These are phyloP conservation scores for Harpegnathos saltator DNA, from an alignment of 1,140 invertebrate species.

Conservation along the genomic window DNA sequence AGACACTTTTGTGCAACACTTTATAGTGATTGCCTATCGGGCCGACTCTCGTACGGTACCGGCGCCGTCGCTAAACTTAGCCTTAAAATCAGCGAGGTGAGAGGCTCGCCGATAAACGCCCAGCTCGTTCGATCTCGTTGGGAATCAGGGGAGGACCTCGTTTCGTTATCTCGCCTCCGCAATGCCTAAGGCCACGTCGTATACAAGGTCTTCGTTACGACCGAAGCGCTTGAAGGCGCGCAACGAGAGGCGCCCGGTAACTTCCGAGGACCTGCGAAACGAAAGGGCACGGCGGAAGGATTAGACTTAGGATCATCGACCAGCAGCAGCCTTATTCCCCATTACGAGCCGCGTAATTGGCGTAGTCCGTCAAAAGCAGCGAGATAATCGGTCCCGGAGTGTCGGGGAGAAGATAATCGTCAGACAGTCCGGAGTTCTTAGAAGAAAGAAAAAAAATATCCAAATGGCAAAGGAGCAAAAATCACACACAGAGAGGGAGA, in stretches of 20 bases:
- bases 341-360: neutral
- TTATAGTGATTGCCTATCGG: constrained; percentile 51
- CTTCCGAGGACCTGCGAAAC: neutral
- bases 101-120: constrained; percentile 35
- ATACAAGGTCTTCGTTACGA: constrained; percentile 74
- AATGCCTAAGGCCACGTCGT: constrained; percentile 54
- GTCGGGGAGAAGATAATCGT: neutral
- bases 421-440: neutral
- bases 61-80: constrained; percentile 35
- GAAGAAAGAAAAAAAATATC: no score
- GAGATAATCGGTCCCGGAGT: neutral
- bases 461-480: no score
- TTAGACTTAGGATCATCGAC: neutral
- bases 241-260: constrained; percentile 1
- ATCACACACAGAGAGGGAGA: no score
- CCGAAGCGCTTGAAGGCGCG: constrained; percentile 5
- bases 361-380: neutral
- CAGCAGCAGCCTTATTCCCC: neutral
- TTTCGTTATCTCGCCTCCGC: constrained; percentile 47
- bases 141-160: constrained; percentile 39
- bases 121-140: constrained; percentile 61
- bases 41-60: neutral
- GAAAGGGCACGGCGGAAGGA: neutral
- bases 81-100: constrained; percentile 49
- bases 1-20: constrained; percentile 32